Evolutionary conservation across 2,797 vertebrate species (phyloP).

Genomic region (Bradypodion pumilum): DNA sequence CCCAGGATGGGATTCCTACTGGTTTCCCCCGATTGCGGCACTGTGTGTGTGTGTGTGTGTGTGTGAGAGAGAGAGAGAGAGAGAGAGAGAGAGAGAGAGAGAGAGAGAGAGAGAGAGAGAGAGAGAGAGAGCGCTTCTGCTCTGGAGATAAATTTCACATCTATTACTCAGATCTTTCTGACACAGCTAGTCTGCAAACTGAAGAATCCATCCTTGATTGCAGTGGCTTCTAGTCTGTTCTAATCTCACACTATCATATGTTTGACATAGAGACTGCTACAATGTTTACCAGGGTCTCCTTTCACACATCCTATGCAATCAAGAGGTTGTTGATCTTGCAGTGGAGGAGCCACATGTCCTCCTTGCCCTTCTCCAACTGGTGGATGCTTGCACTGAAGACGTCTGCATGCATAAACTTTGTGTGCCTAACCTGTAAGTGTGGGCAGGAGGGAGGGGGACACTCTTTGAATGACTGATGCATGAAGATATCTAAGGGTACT

Average conservation of each 20-base stretch:
- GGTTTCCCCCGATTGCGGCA: too few relatives aligned
- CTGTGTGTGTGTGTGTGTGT: too few relatives aligned
- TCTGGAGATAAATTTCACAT: background rate
- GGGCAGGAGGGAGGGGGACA: background rate
- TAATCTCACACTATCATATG: background rate
- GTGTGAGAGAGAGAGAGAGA: too few relatives aligned
- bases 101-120: too few relatives aligned
- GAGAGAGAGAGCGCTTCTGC: background rate
- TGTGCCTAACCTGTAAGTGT: background rate
- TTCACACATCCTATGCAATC: background rate
- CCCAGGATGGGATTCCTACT: too few relatives aligned
- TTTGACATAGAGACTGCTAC: background rate
- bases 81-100: too few relatives aligned
- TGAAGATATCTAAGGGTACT: too few relatives aligned
- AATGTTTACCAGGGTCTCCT: background rate
- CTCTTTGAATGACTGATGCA: background rate
- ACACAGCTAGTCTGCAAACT: background rate
- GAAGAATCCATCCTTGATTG: background rate
- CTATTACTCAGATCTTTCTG: background rate
- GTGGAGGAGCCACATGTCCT: background rate
- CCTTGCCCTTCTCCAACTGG: background rate
- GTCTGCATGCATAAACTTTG: background rate
- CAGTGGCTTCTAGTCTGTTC: background rate
- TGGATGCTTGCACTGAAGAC: too few relatives aligned
- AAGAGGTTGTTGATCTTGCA: background rate